Evolutionary conservation across 2,888 invertebrate species (phyloP).

Genomic region (Lydus trimaculatus): DNA sequence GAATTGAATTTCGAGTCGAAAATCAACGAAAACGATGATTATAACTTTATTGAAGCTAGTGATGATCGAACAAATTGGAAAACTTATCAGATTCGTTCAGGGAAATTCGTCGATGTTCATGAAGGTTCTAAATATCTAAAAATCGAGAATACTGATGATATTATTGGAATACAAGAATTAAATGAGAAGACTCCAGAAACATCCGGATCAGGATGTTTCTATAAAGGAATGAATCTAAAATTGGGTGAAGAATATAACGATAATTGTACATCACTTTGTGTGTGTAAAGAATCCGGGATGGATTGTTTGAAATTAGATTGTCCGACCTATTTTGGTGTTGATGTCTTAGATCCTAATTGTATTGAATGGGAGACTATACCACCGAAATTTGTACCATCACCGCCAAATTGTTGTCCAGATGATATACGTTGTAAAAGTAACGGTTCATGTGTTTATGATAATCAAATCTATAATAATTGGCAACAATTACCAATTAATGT

Average conservation of each 20-base stretch:
- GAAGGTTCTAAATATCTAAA: slow-evolving; percentile 51
- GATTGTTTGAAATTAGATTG: slow-evolving; percentile 85
- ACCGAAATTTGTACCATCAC: slow-evolving; percentile 70
- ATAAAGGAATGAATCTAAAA: slow-evolving; percentile 52
- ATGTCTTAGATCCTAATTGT: slow-evolving; percentile 83
- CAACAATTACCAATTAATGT: slow-evolving; percentile 80
- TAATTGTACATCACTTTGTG: slow-evolving; percentile 80
- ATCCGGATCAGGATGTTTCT: slow-evolving; percentile 46
- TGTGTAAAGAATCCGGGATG: slow-evolving; percentile 73
- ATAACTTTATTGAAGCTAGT: slow-evolving; percentile 58
- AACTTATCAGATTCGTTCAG: slow-evolving; percentile 57
- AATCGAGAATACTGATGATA: slow-evolving; percentile 54
- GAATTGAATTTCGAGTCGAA: slow-evolving; percentile 57
- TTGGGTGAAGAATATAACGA: slow-evolving; percentile 81
- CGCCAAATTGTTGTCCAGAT: slow-evolving; percentile 84
- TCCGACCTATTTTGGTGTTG: slow-evolving; percentile 84
- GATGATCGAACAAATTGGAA: slow-evolving; percentile 60
- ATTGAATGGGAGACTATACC: slow-evolving; percentile 87
- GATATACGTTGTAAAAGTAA: slow-evolving; percentile 80
- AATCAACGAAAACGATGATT: slow-evolving; percentile 50
- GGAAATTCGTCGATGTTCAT: slow-evolving; percentile 49
- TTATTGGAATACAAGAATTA: slow-evolving; percentile 45
- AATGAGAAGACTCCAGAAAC: slow-evolving; percentile 17
- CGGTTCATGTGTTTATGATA: slow-evolving; percentile 81
- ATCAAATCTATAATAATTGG: slow-evolving; percentile 75